phyloP scores from a whole-genome alignment of 1,140 invertebrate genomes.

The Microplitis demolitor region DNA sequence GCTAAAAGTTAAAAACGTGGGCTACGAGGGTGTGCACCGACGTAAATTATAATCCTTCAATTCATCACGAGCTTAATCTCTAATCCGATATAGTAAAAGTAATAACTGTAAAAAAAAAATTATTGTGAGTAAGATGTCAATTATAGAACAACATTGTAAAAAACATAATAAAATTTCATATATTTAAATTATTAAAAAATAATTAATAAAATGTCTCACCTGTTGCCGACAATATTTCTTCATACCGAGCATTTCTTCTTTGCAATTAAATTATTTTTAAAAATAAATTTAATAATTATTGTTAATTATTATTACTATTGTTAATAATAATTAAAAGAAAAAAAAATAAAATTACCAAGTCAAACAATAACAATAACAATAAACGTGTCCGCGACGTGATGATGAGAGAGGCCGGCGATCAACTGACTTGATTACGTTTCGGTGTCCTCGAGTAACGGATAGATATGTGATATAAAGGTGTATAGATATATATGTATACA shows the following conservation, averaged over 20 bases:
- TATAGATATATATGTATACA: background rate
- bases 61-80: background rate
- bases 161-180: background rate
- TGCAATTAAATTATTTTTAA: background rate
- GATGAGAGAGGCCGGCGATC: conserved; percentile 7
- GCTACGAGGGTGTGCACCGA: background rate
- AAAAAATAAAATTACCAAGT: no score
- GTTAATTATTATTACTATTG: no score
- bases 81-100: background rate
- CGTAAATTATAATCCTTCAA: background rate
- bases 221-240: background rate
- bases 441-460: background rate
- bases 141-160: background rate
- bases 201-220: background rate
- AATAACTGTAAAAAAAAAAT: no score
- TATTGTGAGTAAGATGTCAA: background rate
- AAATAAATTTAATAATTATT: no score
- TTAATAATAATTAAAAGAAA: no score
- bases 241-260: background rate
- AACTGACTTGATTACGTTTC: conserved; percentile 16
- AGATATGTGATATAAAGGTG: background rate
- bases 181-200: background rate
- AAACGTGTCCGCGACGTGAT: background rate
- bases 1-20: background rate
- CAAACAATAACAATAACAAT: no score